Conservation (phyloP, 2,888 invertebrate genomes). For the Cactoblastis cactorum region DNA sequence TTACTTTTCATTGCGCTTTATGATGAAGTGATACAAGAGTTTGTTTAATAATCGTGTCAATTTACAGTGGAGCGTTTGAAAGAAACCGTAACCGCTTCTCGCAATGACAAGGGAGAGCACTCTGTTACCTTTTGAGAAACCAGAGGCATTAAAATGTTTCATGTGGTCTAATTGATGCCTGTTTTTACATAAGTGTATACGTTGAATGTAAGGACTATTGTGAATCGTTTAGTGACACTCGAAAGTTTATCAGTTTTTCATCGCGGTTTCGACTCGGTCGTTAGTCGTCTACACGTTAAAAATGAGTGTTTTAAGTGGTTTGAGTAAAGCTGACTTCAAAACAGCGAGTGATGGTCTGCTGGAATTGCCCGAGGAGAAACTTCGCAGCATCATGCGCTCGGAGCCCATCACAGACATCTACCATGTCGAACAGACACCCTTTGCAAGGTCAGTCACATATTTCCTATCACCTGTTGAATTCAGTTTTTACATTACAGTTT, state of each 20-base stretch:
- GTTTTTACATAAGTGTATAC: constrained; percentile 69
- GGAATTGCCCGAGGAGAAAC: constrained; percentile 83
- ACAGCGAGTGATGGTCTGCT: constrained; percentile 85
- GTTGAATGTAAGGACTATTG: constrained; percentile 72
- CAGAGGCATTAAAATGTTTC: constrained; percentile 77
- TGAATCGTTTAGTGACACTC: constrained; percentile 72
- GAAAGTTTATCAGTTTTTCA: constrained; percentile 48
- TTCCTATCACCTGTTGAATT: constrained; percentile 12
- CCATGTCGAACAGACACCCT: constrained; percentile 90
- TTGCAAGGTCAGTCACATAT: constrained; percentile 85
- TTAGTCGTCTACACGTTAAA: constrained; percentile 73
- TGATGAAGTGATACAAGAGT: constrained; percentile 73
- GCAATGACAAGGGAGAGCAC: constrained; percentile 78
- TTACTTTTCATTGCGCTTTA: constrained; percentile 64
- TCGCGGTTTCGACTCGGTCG: constrained; percentile 60
- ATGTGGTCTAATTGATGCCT: constrained; percentile 71
- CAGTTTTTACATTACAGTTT: background rate
- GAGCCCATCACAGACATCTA: constrained; percentile 88
- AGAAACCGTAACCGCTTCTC: constrained; percentile 74
- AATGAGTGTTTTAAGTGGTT: constrained; percentile 76
- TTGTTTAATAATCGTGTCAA: constrained; percentile 66
- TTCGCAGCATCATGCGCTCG: constrained; percentile 84
- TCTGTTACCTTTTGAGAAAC: constrained; percentile 76
- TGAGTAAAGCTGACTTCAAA: constrained; percentile 78
- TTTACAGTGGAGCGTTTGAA: constrained; percentile 67